Conservation (phyloP, 2,888 invertebrate species). For the Agriopis leucophaearia region DNA sequence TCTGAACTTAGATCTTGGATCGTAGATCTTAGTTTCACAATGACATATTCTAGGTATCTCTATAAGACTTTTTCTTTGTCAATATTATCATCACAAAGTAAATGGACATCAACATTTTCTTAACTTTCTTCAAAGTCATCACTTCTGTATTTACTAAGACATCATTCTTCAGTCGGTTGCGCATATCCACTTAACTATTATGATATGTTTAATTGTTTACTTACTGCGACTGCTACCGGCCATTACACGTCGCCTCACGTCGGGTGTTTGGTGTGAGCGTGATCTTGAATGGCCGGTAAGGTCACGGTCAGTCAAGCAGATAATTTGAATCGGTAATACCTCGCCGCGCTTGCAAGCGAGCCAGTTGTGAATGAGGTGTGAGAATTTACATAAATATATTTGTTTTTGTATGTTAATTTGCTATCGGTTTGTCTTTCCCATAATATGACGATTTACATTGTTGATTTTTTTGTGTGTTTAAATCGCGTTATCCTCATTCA, state of each 20-base stretch:
- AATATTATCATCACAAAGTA: background rate
- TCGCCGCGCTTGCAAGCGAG: constrained; percentile 10
- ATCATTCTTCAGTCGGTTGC: constrained; percentile 5
- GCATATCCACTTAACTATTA: constrained; percentile 10
- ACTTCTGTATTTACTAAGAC: constrained; percentile 9
- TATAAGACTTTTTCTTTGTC: background rate
- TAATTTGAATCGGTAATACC: constrained; percentile 32
- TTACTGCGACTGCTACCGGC: constrained; percentile 9
- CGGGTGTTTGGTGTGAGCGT: constrained; percentile 14
- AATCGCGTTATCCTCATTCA: too few relatives aligned
- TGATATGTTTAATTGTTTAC: constrained; percentile 32
- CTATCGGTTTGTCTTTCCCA: constrained; percentile 16
- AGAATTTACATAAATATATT: constrained; percentile 22
- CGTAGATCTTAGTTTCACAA: too few relatives aligned
- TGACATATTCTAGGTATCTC: background rate
- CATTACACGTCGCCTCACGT: constrained; percentile 14
- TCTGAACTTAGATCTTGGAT: too few relatives aligned
- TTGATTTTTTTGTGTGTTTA: too few relatives aligned
- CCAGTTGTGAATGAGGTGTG: constrained; percentile 27
- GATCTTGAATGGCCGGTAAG: constrained; percentile 27
- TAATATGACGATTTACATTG: background rate
- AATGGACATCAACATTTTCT: background rate
- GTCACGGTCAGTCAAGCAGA: constrained; percentile 34
- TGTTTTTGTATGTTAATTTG: constrained; percentile 18
- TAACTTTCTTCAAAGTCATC: background rate